Evolutionary conservation across 1,140 invertebrate genomes (phyloP), one percentile per base, ranked within the genome.

Genomic region (Cydia pomonella): DNA sequence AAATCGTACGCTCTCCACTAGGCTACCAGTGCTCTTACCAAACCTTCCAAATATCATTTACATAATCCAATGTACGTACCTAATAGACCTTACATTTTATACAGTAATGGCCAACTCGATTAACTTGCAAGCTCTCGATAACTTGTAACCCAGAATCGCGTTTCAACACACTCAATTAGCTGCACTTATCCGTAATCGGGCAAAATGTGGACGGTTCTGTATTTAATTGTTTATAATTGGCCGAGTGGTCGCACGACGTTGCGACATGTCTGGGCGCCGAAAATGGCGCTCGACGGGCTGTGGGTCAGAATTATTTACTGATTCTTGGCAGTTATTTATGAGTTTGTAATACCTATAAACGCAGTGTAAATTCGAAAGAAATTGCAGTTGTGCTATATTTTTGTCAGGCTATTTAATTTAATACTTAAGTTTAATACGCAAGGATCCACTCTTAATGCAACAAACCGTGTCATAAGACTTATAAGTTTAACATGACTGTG

Each of bases 131-230:
- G 59, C 59, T 21, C 59, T 18, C 23, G 23, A 63, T 63, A 63
- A 64, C 13, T 27, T 64, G 63, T 25, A 64, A 64, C 23, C 63
- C 10, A 25, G 23, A 5, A 23, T 23, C 18, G 10, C 18, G 10
- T 29, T 29, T 13, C 27, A 23, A 25, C 21, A 29, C 63, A 64
- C 16, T 25, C 63, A 25, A 16, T 64, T 64, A 29, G 7, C 6
- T 1, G 47, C 47, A 6, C n/a, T 50, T 50, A 18, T 47, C 76
- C 38, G 72, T 75, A 75, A 73, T 53, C 47, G 38, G 59, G 64
- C 53, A 75, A 81, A 77, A 29, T 72, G 73, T 63, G 82, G 77
- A 78, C 80, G 76, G 10, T 77, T 77, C 74, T 79, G 77, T 59
- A 53, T 33, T 25, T 77, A 80, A 80, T 77, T 76, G 79, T 80